Conservation (phyloP, 2,888 invertebrate species). For the Odontothrips loti region DNA sequence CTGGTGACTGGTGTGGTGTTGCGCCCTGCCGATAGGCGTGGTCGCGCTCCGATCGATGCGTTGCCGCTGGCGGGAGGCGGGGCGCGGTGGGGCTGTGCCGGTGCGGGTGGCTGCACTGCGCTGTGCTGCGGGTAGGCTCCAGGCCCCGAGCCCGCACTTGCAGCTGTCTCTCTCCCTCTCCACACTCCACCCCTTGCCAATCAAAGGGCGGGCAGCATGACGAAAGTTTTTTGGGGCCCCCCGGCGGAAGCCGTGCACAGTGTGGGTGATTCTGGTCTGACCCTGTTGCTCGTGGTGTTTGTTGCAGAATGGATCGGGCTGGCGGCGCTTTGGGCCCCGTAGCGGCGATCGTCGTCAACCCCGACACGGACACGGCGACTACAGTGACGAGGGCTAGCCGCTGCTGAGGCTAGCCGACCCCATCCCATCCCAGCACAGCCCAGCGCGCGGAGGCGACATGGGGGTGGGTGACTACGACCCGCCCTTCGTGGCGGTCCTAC, state of each 20-base stretch:
- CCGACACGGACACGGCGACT: neutral
- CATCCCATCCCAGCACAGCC: neutral
- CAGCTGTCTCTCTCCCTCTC: neutral
- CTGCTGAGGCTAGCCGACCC: neutral
- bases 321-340: neutral
- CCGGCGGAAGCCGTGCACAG: no score
- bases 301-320: neutral
- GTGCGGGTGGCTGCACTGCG: neutral
- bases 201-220: no score
- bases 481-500: conserved; percentile 78
- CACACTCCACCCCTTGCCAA: neutral
- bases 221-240: no score
- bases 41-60: conserved; percentile 16
- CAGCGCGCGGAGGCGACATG: neutral
- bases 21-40: neutral
- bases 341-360: neutral
- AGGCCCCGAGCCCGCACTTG: neutral
- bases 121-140: neutral
- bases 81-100: neutral
- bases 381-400: no score
- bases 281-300: neutral
- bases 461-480: conserved; percentile 59
- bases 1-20: neutral
- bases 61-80: neutral
- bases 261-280: neutral